Percentiles rank a stretch among this genome's conserved stretches.
Evolutionary conservation across 2,113 vertebrate genomes (phyloP).

Genomic region (Electrona antarctica): DNA sequence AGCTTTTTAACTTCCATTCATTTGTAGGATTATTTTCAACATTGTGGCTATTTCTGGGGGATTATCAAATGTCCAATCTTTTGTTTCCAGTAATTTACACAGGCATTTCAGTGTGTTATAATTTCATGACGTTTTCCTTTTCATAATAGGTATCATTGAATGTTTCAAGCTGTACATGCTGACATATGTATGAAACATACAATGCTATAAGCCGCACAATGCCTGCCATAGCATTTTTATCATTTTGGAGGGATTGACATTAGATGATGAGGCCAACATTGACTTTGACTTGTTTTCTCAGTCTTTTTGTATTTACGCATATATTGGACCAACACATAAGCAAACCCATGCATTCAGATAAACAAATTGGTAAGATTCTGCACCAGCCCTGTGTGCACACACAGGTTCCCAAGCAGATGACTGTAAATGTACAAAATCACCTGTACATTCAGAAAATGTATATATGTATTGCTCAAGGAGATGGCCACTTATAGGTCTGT

Average conservation of each 20-base stretch:
- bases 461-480: conserved; percentile 65
- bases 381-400: conserved; percentile 64
- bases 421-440: conserved; percentile 60
- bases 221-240: conserved; percentile 29
- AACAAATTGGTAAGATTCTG: conserved; percentile 56
- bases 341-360: conserved; percentile 27
- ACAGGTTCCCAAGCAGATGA: conserved; percentile 47
- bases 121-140: conserved; percentile 18
- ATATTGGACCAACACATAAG: conserved; percentile 51
- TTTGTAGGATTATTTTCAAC: conserved; percentile 31
- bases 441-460: conserved; percentile 64
- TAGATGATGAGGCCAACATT: conserved; percentile 29
- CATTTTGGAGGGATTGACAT: conserved; percentile 27
- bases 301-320: conserved; percentile 4
- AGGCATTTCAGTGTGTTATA: conserved; percentile 48
- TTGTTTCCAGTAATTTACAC: conserved; percentile 45
- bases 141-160: conserved; percentile 34
- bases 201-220: conserved; percentile 2
- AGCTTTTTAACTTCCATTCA: conserved; percentile 43
- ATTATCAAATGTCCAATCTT: conserved; percentile 25
- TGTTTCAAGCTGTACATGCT: conserved; percentile 40
- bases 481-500: conserved; percentile 49
- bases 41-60: conserved; percentile 28
- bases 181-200: conserved; percentile 2
- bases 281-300: conserved; percentile 14